Conservation (phyloP, 2,888 invertebrate genomes). For the Pristionchus entomophagus region DNA sequence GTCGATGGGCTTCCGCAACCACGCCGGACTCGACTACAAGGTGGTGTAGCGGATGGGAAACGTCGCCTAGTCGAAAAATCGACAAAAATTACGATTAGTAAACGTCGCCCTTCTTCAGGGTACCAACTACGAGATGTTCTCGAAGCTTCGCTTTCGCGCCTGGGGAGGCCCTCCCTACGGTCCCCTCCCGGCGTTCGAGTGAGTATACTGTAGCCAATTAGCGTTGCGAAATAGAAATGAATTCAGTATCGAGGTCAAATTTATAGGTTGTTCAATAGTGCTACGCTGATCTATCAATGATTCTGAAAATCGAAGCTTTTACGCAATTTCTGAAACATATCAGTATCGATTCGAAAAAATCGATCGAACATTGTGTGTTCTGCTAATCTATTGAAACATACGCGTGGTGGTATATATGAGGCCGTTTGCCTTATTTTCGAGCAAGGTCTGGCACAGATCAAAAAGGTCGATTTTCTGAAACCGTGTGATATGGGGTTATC, state of each 20-base stretch:
- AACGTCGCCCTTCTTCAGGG: slow-evolving; percentile 54
- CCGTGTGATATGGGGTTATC: too few relatives aligned
- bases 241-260: too few relatives aligned
- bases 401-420: too few relatives aligned
- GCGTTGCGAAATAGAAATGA: background rate
- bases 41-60: slow-evolving; percentile 74
- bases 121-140: slow-evolving; percentile 72
- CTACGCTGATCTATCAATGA: too few relatives aligned
- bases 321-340: background rate
- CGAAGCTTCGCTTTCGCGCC: slow-evolving; percentile 80
- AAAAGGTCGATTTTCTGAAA: too few relatives aligned
- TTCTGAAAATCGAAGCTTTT: too few relatives aligned
- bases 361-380: too few relatives aligned
- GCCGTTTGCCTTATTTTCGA: too few relatives aligned
- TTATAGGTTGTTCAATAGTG: too few relatives aligned
- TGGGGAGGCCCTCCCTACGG: slow-evolving; percentile 81
- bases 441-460: too few relatives aligned
- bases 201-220: slow-evolving; percentile 35
- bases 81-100: background rate
- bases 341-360: slow-evolving; percentile 14
- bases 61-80: background rate
- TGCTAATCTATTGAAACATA: too few relatives aligned
- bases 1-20: slow-evolving; percentile 83
- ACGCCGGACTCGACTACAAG: slow-evolving; percentile 85
- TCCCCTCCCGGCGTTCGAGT: slow-evolving; percentile 83